A percentile compares a stretch with the other conserved stretches of the same genome.
phyloP scores from a whole-genome alignment of 2,888 invertebrate species.

The Ophion ventricosus region DNA sequence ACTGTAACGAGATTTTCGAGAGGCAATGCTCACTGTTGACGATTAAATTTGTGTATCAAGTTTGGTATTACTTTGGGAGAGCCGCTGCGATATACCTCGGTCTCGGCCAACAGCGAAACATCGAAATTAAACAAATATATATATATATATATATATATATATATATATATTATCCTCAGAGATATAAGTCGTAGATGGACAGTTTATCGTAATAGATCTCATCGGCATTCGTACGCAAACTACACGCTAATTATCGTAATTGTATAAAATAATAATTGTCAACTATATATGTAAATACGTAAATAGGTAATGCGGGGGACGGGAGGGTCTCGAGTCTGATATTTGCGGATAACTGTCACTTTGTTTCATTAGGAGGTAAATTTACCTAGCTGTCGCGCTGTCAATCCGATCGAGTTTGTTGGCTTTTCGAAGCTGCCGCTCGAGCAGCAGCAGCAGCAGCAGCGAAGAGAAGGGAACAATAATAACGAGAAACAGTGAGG shows the following conservation, averaged over 20 bases:
- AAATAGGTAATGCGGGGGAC: neutral
- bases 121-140: no score
- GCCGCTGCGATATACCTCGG: neutral
- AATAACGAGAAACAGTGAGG: neutral
- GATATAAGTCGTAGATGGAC: no score
- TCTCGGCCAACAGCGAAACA: neutral
- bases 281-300: neutral
- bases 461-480: neutral
- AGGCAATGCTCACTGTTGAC: slow-evolving; percentile 5
- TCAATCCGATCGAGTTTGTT: slow-evolving; percentile 6
- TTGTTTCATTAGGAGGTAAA: neutral
- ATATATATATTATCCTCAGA: no score
- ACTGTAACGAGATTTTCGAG: slow-evolving; percentile 22
- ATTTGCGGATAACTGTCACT: neutral
- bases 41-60: neutral
- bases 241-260: no score
- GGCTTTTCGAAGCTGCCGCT: neutral
- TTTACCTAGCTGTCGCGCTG: neutral
- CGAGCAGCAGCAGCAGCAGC: no score
- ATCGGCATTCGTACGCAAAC: no score
- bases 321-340: neutral
- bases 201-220: no score
- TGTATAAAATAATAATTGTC: neutral
- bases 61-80: neutral
- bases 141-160: no score